Base-by-base conservation (phyloP, 2,888 invertebrate genomes). In the Epinotia demarniana region DNA sequence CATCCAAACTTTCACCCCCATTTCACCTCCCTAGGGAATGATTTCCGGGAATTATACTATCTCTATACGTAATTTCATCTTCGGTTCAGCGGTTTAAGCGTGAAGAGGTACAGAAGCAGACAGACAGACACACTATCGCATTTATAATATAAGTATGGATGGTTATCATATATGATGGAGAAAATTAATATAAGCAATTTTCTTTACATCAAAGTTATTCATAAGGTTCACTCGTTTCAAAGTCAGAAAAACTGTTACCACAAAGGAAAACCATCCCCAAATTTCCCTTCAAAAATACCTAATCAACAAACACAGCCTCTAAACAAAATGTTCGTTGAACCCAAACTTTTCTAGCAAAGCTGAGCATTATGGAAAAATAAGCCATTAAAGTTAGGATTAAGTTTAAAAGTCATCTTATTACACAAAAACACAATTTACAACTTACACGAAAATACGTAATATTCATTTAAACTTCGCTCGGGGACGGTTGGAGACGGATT, bases 371-470 rank as follows among this genome's bases (percentile, higher is more conserved):
- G 64, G 64, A 77, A 85, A 85, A 86, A 88, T 88, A 86, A 85
- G 86, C 88, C 83, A 89, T 90, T 88, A 83, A 89, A 90, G 85
- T 90, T 88, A 67, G 81, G 80, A 85, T 85, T 81, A 86, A 90
- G 86, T 90, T 89, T 81, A 85, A 85, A 92, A 91, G 89, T 90
- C 88, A 85, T 89, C 86, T 86, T 89, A 87, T 89, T 88, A 90
- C 82, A 85, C 83, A 86, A 86, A 85, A 89, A 90, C 84, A 88
- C 87, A 88, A 92, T 91, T 90, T 89, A 85, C 83, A 90, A 90
- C 84, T 89, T 87, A 86, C 85, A 87, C 85, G 85, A 86, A 87
- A 90, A 75, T 75, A 75, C 75, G 78, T 74, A 77, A 77, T 79
- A 77, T 78, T 78, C 71, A 76, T 77, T 78, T 77, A 76, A 77